Base-by-base conservation (phyloP, 2,113 vertebrate genomes). In the Menidia beryllina region DNA sequence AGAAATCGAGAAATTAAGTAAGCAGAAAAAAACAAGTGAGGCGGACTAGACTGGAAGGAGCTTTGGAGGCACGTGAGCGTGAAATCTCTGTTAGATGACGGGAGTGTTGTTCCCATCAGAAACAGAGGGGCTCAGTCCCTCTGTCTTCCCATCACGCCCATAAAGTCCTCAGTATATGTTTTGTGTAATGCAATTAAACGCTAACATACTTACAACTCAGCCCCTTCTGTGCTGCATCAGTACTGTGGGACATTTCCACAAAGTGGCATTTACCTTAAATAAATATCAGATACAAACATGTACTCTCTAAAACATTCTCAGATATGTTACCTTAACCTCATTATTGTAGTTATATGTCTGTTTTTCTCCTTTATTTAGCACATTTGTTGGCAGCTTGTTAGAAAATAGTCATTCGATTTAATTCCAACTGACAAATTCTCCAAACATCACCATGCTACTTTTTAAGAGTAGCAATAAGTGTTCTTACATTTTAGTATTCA, bases 61-160 rank as follows among this genome's bases (percentile, higher is more conserved):
- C 72, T 83, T 70, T 34, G 69, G 47, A 89, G 74, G 81, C 71
- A 78, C 83, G 86, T 17, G 82, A 89, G 88, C 36, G 58, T 89
- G 82, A 90, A 88, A 86, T 87, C 73, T 85, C 68, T 24, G 75
- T 76, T 58, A 36, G 81, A 70, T 82, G 72, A 87, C 77, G 81
- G 79, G 57, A 82, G 79, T 69, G 75, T 87, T 83, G 81, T 83
- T 86, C 79, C 78, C 63, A 64, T 81, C 84, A 78, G 72, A 58
- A 75, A 69, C 50, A 62, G 64, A 81, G 68, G 45, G 64, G 66
- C 65, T 75, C 74, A 65, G 73, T 21, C 75, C 23, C 2, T 12
- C 51, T 77, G 69, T 83, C 68, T 82, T 14, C 62, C 71, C 57
- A 49, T 81, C 69, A 52, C 75, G 58, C 19, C 12, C 36, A 66